Conservation (phyloP, 2,888 invertebrate species). For the Spisula subtruncata region DNA sequence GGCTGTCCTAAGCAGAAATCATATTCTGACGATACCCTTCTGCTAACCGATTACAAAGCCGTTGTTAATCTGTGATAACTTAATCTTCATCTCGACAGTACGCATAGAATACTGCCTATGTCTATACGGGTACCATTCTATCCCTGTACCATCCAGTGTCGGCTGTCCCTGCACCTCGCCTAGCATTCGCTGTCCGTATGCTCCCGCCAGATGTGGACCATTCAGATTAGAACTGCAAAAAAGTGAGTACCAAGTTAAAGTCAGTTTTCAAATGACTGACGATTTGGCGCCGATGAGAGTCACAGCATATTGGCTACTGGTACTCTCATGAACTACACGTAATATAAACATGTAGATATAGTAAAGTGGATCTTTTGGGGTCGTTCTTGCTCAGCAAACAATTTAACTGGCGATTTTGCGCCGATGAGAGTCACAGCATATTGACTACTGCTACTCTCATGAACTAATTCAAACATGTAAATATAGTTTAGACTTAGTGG, state of each 20-base stretch:
- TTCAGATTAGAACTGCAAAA: conserved; percentile 73
- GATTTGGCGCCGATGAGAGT: background rate
- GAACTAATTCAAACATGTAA: background rate
- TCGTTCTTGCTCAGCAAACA: too few relatives aligned
- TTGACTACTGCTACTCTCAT: background rate
- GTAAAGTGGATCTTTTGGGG: too few relatives aligned
- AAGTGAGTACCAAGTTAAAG: background rate
- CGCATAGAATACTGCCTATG: conserved; percentile 71
- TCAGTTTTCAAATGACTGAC: background rate
- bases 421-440: too few relatives aligned
- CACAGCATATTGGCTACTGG: background rate
- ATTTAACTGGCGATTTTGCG: too few relatives aligned
- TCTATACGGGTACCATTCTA: conserved; percentile 74
- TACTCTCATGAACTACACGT: too few relatives aligned
- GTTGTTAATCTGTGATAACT: background rate
- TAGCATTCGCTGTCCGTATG: conserved; percentile 58
- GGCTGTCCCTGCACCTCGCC: conserved; percentile 68
- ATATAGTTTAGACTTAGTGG: too few relatives aligned
- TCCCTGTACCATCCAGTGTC: conserved; percentile 69
- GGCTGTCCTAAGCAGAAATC: too few relatives aligned
- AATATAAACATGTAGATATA: too few relatives aligned
- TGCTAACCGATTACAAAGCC: background rate
- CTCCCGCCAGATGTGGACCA: conserved; percentile 48
- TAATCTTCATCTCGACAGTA: conserved; percentile 67
- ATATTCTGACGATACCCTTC: background rate